Conservation (phyloP, 2,113 vertebrate species). For the Phrynocephalus versicolor region DNA sequence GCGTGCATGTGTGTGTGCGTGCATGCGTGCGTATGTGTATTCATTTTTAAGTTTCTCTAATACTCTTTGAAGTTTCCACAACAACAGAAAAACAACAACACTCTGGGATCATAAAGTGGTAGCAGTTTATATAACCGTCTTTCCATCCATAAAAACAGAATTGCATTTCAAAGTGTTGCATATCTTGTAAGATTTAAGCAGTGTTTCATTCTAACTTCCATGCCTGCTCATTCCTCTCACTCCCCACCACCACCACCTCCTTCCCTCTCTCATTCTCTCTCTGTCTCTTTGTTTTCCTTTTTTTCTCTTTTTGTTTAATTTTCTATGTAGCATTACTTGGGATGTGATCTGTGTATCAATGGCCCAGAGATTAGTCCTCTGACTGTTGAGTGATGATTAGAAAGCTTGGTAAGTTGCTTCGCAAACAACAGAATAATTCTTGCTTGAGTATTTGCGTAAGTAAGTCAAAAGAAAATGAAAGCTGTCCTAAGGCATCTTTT, state of each 20-base stretch:
- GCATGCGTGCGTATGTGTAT: too few relatives aligned
- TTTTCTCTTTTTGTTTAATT: slow-evolving; percentile 48
- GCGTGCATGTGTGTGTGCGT: too few relatives aligned
- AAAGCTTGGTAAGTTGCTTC: slow-evolving; percentile 23
- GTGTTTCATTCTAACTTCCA: slow-evolving; percentile 29
- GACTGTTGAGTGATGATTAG: slow-evolving; percentile 57
- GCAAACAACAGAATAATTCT: slow-evolving; percentile 53
- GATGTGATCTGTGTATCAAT: slow-evolving; percentile 37
- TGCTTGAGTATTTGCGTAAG: slow-evolving; percentile 57
- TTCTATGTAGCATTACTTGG: slow-evolving; percentile 21
- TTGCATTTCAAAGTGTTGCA: background rate
- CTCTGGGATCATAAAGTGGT: background rate
- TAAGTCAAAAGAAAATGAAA: slow-evolving; percentile 68
- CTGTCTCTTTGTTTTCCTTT: too few relatives aligned
- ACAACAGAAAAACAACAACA: background rate
- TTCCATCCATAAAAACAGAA: slow-evolving; percentile 9
- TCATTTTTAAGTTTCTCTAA: background rate
- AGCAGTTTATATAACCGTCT: background rate
- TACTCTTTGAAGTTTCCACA: background rate
- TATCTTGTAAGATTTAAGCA: slow-evolving; percentile 12
- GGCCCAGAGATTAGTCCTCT: slow-evolving; percentile 45
- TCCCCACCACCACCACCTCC: too few relatives aligned
- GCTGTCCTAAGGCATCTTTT: slow-evolving; percentile 60
- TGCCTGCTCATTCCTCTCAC: background rate
- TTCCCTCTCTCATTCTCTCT: background rate